phyloP scores from a whole-genome alignment of 2,113 vertebrate genomes.

The Nyctereutes procyonoides region DNA sequence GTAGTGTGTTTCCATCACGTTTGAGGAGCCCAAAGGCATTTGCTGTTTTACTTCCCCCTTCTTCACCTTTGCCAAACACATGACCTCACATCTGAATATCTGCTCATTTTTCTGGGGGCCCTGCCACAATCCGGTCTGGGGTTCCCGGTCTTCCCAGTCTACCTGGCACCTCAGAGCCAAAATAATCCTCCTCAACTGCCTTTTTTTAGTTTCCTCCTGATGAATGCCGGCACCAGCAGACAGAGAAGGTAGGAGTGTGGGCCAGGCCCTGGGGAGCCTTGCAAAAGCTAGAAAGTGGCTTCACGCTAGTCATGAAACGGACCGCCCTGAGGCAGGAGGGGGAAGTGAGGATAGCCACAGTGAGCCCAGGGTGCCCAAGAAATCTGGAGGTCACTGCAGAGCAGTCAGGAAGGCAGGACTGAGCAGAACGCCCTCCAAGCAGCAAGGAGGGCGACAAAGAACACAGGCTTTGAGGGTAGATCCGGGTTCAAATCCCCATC shows the following conservation, averaged over 20 bases:
- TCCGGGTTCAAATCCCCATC: neutral
- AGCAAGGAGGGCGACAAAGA: neutral
- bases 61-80: neutral
- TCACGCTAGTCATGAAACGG: neutral
- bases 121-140: neutral
- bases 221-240: neutral
- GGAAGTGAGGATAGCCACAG: neutral
- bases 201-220: neutral
- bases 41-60: neutral
- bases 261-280: neutral
- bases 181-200: neutral
- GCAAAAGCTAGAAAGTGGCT: neutral
- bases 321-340: neutral
- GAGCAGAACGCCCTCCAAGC: no score
- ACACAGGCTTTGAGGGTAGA: neutral
- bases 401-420: neutral
- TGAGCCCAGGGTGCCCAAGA: neutral
- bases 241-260: neutral
- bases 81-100: neutral
- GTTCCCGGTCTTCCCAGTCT: neutral
- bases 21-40: neutral
- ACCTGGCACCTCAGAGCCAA: neutral
- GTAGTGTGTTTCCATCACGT: neutral
- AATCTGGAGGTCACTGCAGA: neutral
- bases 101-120: neutral